phyloP scores from a whole-genome alignment of 2,797 vertebrate genomes.

The Prionace glauca region DNA sequence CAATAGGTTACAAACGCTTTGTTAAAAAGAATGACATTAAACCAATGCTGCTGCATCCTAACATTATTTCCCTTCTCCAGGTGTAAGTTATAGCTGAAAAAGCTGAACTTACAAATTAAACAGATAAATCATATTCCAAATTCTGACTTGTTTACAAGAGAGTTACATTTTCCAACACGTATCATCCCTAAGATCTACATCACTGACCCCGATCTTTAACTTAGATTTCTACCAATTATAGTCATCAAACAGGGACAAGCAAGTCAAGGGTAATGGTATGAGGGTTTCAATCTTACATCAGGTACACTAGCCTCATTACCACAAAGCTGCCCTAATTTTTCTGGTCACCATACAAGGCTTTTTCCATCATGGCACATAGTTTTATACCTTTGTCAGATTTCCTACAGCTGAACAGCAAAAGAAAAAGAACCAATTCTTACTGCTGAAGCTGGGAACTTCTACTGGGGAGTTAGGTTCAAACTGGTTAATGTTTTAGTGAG shows the following conservation, averaged over 20 bases:
- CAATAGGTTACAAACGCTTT: background rate
- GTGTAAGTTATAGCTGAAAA: slow-evolving; percentile 22
- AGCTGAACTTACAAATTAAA: slow-evolving; percentile 8
- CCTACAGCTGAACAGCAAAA: background rate
- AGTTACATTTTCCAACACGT: background rate
- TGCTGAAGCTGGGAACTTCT: background rate
- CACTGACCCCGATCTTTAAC: background rate
- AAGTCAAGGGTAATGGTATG: background rate
- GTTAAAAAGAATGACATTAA: background rate
- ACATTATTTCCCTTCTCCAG: slow-evolving; percentile 25
- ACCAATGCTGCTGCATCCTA: background rate
- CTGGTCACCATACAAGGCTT: background rate
- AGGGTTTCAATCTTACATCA: background rate
- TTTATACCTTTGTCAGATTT: background rate
- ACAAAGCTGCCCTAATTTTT: background rate
- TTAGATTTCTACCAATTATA: background rate
- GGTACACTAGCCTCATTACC: background rate
- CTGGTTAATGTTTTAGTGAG: background rate
- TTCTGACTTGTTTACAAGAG: background rate
- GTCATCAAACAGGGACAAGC: background rate
- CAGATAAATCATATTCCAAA: slow-evolving; percentile 28
- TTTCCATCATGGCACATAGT: background rate
- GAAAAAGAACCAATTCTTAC: background rate
- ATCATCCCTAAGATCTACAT: slow-evolving; percentile 1
- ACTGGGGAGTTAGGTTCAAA: background rate